These are phyloP conservation scores for Xestobium rufovillosum DNA, from an alignment of 2,888 invertebrate species.

Conservation along the genomic window DNA sequence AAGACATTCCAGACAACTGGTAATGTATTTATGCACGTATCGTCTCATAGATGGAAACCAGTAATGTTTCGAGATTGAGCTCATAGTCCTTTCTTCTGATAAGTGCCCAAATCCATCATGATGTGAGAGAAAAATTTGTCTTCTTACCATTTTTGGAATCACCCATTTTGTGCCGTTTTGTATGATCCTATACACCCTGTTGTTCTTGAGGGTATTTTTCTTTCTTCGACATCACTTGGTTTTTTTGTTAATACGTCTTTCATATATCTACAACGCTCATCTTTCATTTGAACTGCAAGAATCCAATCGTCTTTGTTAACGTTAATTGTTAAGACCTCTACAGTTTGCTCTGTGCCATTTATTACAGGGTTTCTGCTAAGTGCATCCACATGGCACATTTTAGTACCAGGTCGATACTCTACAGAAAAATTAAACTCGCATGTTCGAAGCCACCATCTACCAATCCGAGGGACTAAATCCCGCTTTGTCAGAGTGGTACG, in stretches of 20 bases:
- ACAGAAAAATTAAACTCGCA: slow-evolving; percentile 31
- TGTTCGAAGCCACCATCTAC: slow-evolving; percentile 30
- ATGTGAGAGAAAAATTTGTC: slow-evolving; percentile 3
- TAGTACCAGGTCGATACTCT: slow-evolving; percentile 23
- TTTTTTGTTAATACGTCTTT: slow-evolving; percentile 13
- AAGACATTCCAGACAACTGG: no score
- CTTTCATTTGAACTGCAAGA: no score
- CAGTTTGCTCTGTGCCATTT: slow-evolving; percentile 15
- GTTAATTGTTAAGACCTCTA: no score
- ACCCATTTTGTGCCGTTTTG: slow-evolving; percentile 6
- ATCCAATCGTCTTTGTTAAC: no score
- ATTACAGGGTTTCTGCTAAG: slow-evolving; percentile 14
- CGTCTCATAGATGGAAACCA: slow-evolving; percentile 2
- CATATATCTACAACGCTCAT: no score
- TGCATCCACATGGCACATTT: slow-evolving; percentile 28
- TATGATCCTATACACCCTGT: slow-evolving; percentile 7
- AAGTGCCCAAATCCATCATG: neutral
- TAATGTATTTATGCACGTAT: no score
- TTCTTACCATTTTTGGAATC: slow-evolving; percentile 8
- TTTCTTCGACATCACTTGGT: slow-evolving; percentile 11
- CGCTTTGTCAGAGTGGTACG: slow-evolving; percentile 21
- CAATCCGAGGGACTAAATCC: slow-evolving; percentile 29
- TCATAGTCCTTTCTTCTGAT: neutral
- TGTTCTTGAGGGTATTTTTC: slow-evolving; percentile 7
- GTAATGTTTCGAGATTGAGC: neutral